Evolutionary conservation across 2,888 invertebrate genomes (phyloP), one percentile per base, ranked within the genome.

Genomic region (Thymelicus sylvestris): DNA sequence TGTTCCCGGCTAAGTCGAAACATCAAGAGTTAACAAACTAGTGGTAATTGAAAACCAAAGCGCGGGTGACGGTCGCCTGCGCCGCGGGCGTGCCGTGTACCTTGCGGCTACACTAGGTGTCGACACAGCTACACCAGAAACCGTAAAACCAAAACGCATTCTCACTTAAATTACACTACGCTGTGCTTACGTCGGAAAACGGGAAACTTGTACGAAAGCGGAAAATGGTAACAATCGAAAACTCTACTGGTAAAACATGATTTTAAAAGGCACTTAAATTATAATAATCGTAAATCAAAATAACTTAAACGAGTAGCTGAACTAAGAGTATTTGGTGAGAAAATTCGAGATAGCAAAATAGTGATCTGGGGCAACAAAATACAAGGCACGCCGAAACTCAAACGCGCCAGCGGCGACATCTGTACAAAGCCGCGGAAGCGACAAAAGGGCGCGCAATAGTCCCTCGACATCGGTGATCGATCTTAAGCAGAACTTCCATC

Each of bases 11-110:
- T 77, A 79, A 63, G 68, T 78, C 74, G 78, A 76, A 80, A 80
- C 80, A 80, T 76, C 72, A 73, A 81, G 50, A 78, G 79, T 77
- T 73, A 78, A 77, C 47, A 47, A 78, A 80, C 77, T 78, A 64
- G 57, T 55, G 52, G 38, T 47, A 66, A 73, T 73, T 73, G 67
- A 77, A 77, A 76, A 76, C 77, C 72, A 76, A 79, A 83, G 81
- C 81, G 76, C 76, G 76, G 75, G 81, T 78, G 79, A 78, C 74
- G 76, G 75, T 72, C 74, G 74, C 72, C 19, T 15, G 13, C 39
- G 62, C 55, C 57, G 66, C 55, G 24, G 8, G 77, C 79, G 79
- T 81, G 80, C 79, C 79, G 79, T 79, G 78, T 78, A 72, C 72
- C 52, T 77, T 75, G 77, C 74, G 76, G 77, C 78, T 76, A 67